Conservation (phyloP, 2,888 invertebrate species). For the Venusia cambrica region DNA sequence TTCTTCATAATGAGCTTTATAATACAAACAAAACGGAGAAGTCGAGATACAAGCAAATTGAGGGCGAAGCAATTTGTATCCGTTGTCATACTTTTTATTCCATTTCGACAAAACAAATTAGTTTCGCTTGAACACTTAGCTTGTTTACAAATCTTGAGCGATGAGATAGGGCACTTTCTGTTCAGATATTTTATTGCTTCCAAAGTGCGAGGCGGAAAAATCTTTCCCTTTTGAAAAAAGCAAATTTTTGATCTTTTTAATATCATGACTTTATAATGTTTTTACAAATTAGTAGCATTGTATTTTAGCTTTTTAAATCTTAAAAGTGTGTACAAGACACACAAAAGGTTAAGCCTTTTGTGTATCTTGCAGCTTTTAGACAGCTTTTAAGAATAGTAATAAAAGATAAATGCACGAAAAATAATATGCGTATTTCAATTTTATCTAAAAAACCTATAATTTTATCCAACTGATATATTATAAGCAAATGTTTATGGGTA, state of each 20-base stretch:
- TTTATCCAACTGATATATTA: too few relatives aligned
- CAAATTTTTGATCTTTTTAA: too few relatives aligned
- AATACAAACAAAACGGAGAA: slow-evolving; percentile 64
- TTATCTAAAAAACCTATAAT: too few relatives aligned
- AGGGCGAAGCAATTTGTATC: slow-evolving; percentile 69
- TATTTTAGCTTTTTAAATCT: too few relatives aligned
- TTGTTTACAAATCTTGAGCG: slow-evolving; percentile 58
- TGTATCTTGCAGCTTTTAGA: too few relatives aligned
- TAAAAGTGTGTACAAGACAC: too few relatives aligned
- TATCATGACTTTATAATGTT: slow-evolving; percentile 20
- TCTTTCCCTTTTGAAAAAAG: slow-evolving; percentile 14
- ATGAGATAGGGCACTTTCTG: slow-evolving; percentile 45
- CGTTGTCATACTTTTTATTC: slow-evolving; percentile 75
- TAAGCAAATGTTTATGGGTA: too few relatives aligned
- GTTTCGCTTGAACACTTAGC: slow-evolving; percentile 61
- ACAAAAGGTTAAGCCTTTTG: too few relatives aligned
- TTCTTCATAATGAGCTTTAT: slow-evolving; percentile 64
- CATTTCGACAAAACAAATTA: slow-evolving; percentile 63
- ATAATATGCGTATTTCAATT: too few relatives aligned
- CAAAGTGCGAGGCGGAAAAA: slow-evolving; percentile 19
- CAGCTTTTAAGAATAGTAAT: too few relatives aligned
- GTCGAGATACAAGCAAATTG: slow-evolving; percentile 61
- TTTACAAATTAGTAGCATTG: slow-evolving; percentile 5
- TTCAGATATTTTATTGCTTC: slow-evolving; percentile 26
- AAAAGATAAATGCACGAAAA: too few relatives aligned